These are phyloP conservation scores for Gadopsis bispinosus DNA, from an alignment of 2,797 vertebrate species.

Conservation along the genomic window DNA sequence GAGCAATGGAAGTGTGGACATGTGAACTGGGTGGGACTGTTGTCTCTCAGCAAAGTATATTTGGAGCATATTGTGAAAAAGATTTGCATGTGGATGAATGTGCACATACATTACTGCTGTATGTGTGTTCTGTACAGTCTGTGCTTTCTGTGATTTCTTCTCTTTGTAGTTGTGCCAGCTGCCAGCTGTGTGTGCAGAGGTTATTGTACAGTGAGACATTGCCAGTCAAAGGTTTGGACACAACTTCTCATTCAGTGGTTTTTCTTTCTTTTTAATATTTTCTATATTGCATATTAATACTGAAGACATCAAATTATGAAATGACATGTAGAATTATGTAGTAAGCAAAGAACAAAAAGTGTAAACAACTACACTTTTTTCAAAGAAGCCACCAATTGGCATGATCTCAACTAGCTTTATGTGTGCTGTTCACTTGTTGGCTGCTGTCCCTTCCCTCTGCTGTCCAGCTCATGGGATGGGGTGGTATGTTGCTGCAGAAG, in stretches of 20 bases:
- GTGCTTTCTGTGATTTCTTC: slow-evolving; percentile 2
- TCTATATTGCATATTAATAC: not conserved
- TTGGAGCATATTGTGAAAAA: slow-evolving; percentile 1
- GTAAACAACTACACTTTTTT: not conserved
- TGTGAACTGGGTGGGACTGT: not conserved
- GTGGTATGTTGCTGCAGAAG: too few relatives aligned
- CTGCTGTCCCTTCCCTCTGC: not conserved
- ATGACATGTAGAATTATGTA: not conserved
- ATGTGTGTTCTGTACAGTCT: not conserved
- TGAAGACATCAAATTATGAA: not conserved
- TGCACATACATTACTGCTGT: not conserved
- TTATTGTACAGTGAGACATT: slow-evolving; percentile 22
- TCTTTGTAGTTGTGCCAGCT: slow-evolving; percentile 30
- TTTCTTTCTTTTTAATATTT: not conserved
- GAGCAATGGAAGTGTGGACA: slow-evolving; percentile 15
- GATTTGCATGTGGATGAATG: not conserved
- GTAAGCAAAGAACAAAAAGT: not conserved
- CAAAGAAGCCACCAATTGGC: not conserved
- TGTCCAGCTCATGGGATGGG: not conserved
- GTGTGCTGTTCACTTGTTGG: not conserved
- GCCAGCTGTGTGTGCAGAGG: slow-evolving; percentile 34
- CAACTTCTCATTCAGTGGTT: not conserved
- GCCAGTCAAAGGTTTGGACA: not conserved
- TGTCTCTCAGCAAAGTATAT: slow-evolving; percentile 20
- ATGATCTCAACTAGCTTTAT: not conserved